Evolutionary conservation across 1,140 invertebrate genomes (phyloP).

Genomic region (Bombus pyrosoma): DNA sequence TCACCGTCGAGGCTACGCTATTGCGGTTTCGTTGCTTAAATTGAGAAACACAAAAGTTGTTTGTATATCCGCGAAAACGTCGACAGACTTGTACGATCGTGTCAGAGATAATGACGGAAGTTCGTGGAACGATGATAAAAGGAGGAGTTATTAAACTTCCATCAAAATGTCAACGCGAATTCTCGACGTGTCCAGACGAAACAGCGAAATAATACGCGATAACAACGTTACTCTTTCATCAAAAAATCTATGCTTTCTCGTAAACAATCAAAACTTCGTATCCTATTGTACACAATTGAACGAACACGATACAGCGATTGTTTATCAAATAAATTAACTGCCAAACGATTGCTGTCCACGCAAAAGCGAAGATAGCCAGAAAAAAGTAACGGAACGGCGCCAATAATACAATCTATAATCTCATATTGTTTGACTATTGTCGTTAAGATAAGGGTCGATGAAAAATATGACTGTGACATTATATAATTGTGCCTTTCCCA

Average conservation of each 20-base stretch:
- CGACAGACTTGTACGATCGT: neutral
- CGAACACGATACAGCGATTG: no score
- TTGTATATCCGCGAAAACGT: neutral
- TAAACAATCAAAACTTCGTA: no score
- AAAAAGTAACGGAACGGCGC: neutral
- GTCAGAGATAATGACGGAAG: neutral
- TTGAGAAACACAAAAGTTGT: constrained; percentile 13
- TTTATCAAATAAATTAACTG: no score
- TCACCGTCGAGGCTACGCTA: no score
- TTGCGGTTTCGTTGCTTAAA: neutral
- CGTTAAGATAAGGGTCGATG: neutral
- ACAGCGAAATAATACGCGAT: neutral
- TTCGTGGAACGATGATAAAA: neutral
- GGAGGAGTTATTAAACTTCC: neutral
- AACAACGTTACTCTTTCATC: no score
- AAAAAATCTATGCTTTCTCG: no score
- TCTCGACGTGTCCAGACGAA: neutral
- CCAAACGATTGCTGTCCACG: neutral
- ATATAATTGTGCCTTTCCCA: neutral
- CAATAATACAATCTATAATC: constrained; percentile 14
- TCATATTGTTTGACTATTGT: neutral
- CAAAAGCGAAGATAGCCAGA: neutral
- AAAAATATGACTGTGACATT: neutral
- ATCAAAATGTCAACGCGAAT: neutral
- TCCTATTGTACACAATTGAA: no score